These are phyloP conservation scores for Vandiemenella viatica DNA, from an alignment of 2,888 invertebrate species.

Conservation along the genomic window DNA sequence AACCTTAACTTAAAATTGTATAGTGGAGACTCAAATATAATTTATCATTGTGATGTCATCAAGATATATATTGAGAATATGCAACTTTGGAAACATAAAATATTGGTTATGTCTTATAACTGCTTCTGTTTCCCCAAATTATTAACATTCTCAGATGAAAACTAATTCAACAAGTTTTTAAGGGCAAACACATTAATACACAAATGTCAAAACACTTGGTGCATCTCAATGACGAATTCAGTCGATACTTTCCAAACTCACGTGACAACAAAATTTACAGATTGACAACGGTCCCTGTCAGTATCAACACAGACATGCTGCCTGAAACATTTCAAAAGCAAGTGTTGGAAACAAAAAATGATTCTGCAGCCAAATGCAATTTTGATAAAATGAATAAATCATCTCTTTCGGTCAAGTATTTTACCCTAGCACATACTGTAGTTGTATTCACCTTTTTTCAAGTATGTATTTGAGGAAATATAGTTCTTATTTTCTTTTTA, in stretches of 20 bases:
- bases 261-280: not conserved
- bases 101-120: no score
- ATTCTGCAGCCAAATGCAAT: not conserved
- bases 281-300: constrained; percentile 12
- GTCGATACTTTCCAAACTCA: not conserved
- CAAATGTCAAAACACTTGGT: not conserved
- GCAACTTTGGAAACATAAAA: not conserved
- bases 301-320: constrained; percentile 11
- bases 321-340: no score
- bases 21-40: not conserved
- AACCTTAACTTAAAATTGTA: not conserved
- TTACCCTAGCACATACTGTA: not conserved
- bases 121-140: not conserved
- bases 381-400: no score
- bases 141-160: not conserved
- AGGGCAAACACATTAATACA: not conserved
- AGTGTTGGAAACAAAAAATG: not conserved
- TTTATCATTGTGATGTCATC: not conserved
- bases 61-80: not conserved
- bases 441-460: not conserved
- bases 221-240: not conserved
- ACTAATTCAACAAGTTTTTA: not conserved
- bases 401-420: no score
- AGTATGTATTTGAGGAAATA: not conserved
- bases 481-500: not conserved